Evolutionary conservation across 1,140 invertebrate genomes (phyloP).

Genomic region (Lepidurus couesii): DNA sequence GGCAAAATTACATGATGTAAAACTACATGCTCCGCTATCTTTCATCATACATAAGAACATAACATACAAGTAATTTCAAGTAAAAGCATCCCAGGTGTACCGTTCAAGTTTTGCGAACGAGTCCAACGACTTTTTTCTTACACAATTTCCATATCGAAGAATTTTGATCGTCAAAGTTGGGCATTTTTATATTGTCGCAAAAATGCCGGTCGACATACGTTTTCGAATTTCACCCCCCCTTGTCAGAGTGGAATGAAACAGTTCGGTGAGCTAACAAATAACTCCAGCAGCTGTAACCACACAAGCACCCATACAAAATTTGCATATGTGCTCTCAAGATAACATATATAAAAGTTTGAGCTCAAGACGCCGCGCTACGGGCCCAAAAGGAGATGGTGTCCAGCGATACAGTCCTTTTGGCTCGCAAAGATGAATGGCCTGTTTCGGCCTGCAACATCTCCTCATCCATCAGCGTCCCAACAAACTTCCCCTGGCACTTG

Average conservation of each 20-base stretch:
- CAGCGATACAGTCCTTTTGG: constrained; percentile 17
- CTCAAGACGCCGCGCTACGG: constrained; percentile 7
- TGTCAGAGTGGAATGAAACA: neutral
- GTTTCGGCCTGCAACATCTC: constrained; percentile 12
- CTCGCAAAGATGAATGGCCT: constrained; percentile 18
- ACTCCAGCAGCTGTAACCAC: neutral
- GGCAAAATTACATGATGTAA: neutral
- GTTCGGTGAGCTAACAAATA: neutral
- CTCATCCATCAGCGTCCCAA: constrained; percentile 17
- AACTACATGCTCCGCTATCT: neutral
- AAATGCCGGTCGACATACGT: too few species aligned
- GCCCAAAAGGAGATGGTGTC: neutral
- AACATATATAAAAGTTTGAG: neutral
- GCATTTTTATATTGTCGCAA: too few species aligned
- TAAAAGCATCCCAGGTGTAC: too few species aligned
- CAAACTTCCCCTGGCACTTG: neutral
- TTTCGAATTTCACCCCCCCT: too few species aligned
- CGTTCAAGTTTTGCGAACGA: too few species aligned
- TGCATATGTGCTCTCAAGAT: constrained; percentile 18
- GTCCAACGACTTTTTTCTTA: too few species aligned
- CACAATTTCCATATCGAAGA: too few species aligned
- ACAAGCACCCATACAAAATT: neutral
- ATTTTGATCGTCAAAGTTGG: too few species aligned
- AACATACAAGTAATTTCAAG: neutral
- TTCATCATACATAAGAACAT: neutral